A percentile compares a stretch with the other conserved stretches of the same genome.
These are phyloP conservation scores for Holothuria leucospilota DNA, from an alignment of 53 echinoderm and acorn worm genomes.

Conservation along the genomic window DNA sequence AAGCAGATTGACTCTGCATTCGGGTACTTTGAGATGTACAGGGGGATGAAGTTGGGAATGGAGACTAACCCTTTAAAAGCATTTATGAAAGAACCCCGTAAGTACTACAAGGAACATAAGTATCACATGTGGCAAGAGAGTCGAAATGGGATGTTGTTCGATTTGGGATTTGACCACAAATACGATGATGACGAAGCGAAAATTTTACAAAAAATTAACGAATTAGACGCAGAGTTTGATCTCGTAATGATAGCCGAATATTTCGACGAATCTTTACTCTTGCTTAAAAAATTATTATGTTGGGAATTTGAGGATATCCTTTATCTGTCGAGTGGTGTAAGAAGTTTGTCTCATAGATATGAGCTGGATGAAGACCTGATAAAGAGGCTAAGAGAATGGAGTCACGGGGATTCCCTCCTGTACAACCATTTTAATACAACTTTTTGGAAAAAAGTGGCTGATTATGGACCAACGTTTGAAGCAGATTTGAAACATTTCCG, in stretches of 20 bases:
- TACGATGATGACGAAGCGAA: slow-evolving; percentile 24
- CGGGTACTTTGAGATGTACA: slow-evolving; percentile 57
- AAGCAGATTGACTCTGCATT: slow-evolving; percentile 58
- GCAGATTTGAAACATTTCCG: slow-evolving; percentile 30
- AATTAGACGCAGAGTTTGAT: slow-evolving; percentile 64
- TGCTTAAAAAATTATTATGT: slow-evolving; percentile 66
- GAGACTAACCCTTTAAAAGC: slow-evolving; percentile 40
- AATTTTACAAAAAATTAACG: slow-evolving; percentile 47
- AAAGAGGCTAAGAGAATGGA: slow-evolving; percentile 51
- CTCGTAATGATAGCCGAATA: slow-evolving; percentile 74
- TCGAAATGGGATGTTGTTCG: slow-evolving; percentile 67
- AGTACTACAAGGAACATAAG: slow-evolving; percentile 32
- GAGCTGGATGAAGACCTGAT: slow-evolving; percentile 9
- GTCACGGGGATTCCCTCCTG: slow-evolving; percentile 37
- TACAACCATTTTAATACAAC: slow-evolving; percentile 66
- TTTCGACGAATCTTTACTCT: slow-evolving; percentile 71
- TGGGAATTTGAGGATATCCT: slow-evolving; percentile 68
- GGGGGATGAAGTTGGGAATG: slow-evolving; percentile 16
- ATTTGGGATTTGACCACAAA: slow-evolving; percentile 63
- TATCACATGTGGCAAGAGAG: slow-evolving; percentile 22
- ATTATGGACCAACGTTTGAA: slow-evolving; percentile 31
- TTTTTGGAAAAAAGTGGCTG: slow-evolving; percentile 47
- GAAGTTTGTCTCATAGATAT: slow-evolving; percentile 46
- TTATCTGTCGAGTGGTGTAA: slow-evolving; percentile 51
- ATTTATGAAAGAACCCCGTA: slow-evolving; percentile 52